These are phyloP conservation scores for Phrynocephalus vlangalii DNA, from an alignment of 2,797 vertebrate species.

Conservation along the genomic window DNA sequence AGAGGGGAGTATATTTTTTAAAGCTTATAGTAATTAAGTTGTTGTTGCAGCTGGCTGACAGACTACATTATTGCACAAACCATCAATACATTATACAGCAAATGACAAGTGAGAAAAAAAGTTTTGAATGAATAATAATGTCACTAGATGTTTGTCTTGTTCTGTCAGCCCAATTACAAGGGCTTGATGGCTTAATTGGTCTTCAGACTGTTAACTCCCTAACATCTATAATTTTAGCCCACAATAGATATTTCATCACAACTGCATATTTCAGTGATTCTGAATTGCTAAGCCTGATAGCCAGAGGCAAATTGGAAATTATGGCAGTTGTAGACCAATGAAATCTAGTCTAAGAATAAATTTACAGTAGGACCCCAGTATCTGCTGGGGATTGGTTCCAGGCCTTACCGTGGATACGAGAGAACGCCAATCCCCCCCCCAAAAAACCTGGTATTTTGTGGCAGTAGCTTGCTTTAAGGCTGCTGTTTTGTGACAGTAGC, in stretches of 20 bases:
- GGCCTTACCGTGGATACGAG: too few relatives aligned
- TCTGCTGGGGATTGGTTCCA: too few relatives aligned
- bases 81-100: constrained; percentile 49
- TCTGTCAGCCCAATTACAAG: constrained; percentile 29
- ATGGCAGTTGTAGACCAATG: neutral
- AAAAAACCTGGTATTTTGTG: too few relatives aligned
- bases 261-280: neutral
- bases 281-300: neutral
- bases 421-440: too few relatives aligned
- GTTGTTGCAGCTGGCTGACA: constrained; percentile 64
- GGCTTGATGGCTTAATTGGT: constrained; percentile 52
- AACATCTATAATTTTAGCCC: neutral
- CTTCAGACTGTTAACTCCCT: constrained; percentile 21
- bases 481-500: too few relatives aligned
- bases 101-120: constrained; percentile 56
- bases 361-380: too few relatives aligned
- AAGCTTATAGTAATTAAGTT: constrained; percentile 61
- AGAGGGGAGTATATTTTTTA: constrained; percentile 60
- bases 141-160: constrained; percentile 36
- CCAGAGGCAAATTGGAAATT: neutral
- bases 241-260: constrained; percentile 27
- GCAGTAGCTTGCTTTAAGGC: too few relatives aligned
- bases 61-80: constrained; percentile 51
- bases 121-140: constrained; percentile 56
- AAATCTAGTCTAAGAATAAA: constrained; percentile 14